These are phyloP conservation scores for Entelurus aequoreus DNA, from an alignment of 2,113 vertebrate species.

Conservation along the genomic window DNA sequence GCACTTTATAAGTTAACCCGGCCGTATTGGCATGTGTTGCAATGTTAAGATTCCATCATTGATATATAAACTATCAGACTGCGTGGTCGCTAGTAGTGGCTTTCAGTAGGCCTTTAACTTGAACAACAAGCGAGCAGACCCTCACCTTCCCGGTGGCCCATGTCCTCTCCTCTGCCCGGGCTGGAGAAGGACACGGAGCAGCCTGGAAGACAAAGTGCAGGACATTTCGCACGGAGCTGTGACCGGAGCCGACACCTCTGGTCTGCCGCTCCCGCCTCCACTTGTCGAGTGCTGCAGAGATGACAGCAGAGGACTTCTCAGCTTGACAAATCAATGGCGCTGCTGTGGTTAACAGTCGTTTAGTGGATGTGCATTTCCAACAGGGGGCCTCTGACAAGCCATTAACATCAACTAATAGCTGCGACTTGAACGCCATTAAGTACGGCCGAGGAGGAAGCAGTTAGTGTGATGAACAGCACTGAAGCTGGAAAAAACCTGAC, in stretches of 20 bases:
- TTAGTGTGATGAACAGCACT: slow-evolving; percentile 12
- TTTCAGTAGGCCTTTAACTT: too few relatives aligned
- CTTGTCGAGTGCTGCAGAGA: slow-evolving; percentile 38
- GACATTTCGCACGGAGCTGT: slow-evolving; percentile 41
- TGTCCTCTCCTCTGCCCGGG: slow-evolving; percentile 38
- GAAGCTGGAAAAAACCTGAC: slow-evolving; percentile 7
- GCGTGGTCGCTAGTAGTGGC: too few relatives aligned
- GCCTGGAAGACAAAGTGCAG: slow-evolving; percentile 67
- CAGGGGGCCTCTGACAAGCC: slow-evolving; percentile 24
- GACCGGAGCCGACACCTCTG: slow-evolving; percentile 49
- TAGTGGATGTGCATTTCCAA: slow-evolving; percentile 30
- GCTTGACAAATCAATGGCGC: slow-evolving; percentile 52
- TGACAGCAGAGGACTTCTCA: slow-evolving; percentile 28
- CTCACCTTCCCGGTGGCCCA: slow-evolving; percentile 39
- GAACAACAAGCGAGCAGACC: slow-evolving; percentile 1
- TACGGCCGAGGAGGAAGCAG: slow-evolving; percentile 20
- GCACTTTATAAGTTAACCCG: too few relatives aligned
- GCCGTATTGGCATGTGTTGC: too few relatives aligned
- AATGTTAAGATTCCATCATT: too few relatives aligned
- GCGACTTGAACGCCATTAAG: slow-evolving; percentile 31
- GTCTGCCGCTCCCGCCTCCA: slow-evolving; percentile 29
- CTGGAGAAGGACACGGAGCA: slow-evolving; percentile 59
- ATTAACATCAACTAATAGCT: slow-evolving; percentile 42
- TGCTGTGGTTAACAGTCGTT: slow-evolving; percentile 31
- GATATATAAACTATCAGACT: too few relatives aligned